Evolutionary conservation across 2,113 vertebrate genomes (phyloP).

Genomic region (Mesembrinibis cayennensis): DNA sequence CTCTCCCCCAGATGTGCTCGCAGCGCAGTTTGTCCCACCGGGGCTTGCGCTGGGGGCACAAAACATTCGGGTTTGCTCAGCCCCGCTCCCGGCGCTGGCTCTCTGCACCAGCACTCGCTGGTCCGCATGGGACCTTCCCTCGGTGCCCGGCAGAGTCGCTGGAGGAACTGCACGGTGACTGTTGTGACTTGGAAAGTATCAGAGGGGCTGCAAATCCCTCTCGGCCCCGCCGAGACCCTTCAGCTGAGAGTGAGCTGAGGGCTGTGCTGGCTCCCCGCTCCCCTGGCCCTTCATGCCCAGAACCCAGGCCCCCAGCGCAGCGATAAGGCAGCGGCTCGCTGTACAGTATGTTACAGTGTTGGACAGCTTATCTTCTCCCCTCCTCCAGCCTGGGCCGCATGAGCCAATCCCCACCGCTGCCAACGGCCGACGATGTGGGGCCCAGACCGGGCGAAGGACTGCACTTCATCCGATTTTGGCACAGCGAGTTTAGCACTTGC

Average conservation of each 20-base stretch:
- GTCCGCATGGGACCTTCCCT: fast-evolving
- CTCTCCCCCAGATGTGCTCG: background rate
- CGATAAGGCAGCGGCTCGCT: background rate
- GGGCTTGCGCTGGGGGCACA: background rate
- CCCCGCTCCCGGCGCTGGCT: background rate
- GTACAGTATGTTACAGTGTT: background rate
- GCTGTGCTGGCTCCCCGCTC: background rate
- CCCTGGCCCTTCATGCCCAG: background rate
- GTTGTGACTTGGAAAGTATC: background rate
- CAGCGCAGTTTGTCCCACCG: background rate
- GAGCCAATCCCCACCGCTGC: background rate
- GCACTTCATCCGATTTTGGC: background rate
- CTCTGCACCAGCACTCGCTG: fast-evolving
- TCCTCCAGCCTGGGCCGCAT: background rate
- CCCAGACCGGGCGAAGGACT: background rate
- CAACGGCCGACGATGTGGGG: background rate
- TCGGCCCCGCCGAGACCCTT: background rate
- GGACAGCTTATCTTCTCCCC: constrained; percentile 28
- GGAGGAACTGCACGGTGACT: background rate
- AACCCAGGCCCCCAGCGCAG: background rate
- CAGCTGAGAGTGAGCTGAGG: background rate
- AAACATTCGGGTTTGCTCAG: fast-evolving
- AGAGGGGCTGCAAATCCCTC: background rate
- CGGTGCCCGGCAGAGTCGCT: fast-evolving
- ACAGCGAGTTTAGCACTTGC: background rate